A percentile compares a stretch with the other conserved stretches of the same genome.
phyloP scores from a whole-genome alignment of 2,113 vertebrate species.

The Narcine bancroftii region DNA sequence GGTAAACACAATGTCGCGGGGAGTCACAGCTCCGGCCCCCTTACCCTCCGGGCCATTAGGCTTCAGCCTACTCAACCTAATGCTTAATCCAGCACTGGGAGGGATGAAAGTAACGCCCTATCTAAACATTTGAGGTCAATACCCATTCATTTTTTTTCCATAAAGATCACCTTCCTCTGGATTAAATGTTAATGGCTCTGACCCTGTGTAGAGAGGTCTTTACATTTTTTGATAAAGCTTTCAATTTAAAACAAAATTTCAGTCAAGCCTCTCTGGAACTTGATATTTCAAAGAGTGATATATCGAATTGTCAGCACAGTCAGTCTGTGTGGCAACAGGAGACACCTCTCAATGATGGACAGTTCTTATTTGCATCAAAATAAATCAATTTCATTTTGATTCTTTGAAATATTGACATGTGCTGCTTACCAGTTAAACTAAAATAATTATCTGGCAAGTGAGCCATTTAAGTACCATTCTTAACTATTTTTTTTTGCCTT shows the following conservation, averaged over 20 bases:
- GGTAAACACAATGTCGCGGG: no score
- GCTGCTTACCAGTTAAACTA: background rate
- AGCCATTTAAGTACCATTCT: no score
- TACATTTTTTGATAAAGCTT: background rate
- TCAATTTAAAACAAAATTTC: background rate
- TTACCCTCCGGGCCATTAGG: no score
- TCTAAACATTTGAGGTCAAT: background rate
- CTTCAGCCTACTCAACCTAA: no score
- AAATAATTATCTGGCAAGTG: background rate
- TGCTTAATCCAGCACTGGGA: no score
- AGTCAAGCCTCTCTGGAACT: background rate
- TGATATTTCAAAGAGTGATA: background rate
- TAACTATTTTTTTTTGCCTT: no score
- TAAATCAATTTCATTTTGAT: background rate
- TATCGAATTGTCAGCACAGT: background rate
- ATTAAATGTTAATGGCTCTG: background rate
- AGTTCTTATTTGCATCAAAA: background rate
- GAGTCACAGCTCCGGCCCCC: no score
- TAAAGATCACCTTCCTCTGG: background rate
- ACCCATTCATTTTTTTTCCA: background rate
- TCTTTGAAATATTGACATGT: background rate
- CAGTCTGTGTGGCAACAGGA: background rate
- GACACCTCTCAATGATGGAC: background rate
- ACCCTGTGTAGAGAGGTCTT: background rate
- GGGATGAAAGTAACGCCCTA: background rate